Conservation (phyloP, 2,888 invertebrate genomes). For the Gisinianus flammeolus region DNA sequence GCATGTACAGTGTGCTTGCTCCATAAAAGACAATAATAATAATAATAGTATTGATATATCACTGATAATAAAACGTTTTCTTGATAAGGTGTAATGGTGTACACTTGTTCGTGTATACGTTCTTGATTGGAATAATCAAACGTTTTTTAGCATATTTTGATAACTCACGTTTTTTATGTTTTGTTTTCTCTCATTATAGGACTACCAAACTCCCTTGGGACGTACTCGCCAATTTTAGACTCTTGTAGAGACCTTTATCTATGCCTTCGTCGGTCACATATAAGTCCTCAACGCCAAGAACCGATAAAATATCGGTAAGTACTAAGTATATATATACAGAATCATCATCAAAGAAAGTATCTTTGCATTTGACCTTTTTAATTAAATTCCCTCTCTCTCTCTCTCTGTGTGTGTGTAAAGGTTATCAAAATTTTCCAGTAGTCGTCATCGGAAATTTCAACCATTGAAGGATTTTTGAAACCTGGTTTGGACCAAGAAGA, state of each 20-base stretch:
- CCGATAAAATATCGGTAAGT: constrained; percentile 80
- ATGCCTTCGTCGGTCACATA: constrained; percentile 85
- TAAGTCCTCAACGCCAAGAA: constrained; percentile 80
- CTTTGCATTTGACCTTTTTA: constrained; percentile 36
- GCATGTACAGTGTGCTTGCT: too few species aligned
- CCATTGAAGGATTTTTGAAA: constrained; percentile 96
- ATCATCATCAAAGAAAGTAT: too few species aligned
- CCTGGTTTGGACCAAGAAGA: constrained; percentile 60
- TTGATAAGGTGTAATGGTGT: too few species aligned
- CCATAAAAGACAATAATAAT: too few species aligned
- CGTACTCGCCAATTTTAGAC: constrained; percentile 63
- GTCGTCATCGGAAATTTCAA: constrained; percentile 96
- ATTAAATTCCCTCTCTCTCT: background rate
- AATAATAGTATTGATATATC: too few species aligned
- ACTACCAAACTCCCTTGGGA: constrained; percentile 59
- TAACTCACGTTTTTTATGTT: background rate
- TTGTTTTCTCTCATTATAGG: constrained; percentile 44
- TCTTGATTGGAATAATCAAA: background rate
- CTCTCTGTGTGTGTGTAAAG: constrained; percentile 64
- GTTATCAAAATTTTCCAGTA: constrained; percentile 95
- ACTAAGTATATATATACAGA: too few species aligned
- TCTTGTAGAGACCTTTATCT: constrained; percentile 71
- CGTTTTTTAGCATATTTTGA: background rate
- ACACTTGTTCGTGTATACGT: too few species aligned
- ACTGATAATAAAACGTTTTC: too few species aligned